Evolutionary conservation across 2,797 vertebrate genomes (phyloP).

Genomic region (Picus viridis): DNA sequence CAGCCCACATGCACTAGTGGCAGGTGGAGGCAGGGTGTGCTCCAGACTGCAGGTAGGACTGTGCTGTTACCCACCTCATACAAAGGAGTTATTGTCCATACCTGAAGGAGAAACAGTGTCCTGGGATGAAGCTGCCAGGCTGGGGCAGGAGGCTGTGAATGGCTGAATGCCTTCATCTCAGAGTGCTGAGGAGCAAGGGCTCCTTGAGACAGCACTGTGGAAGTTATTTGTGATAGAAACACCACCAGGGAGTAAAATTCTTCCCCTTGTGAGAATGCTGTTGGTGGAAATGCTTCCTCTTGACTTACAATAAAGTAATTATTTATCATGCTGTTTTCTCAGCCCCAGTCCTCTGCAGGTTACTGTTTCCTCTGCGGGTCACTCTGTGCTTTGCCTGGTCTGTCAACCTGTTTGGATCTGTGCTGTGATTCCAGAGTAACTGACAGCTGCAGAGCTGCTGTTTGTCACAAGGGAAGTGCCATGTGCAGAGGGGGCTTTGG

Average conservation of each 20-base stretch:
- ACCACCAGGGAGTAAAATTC: neutral
- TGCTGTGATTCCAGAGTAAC: neutral
- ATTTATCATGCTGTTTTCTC: neutral
- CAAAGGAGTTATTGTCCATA: neutral
- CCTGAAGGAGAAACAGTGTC: neutral
- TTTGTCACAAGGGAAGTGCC: neutral
- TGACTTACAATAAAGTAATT: neutral
- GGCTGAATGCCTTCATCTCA: neutral
- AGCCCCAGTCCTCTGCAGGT: neutral
- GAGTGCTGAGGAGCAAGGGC: neutral
- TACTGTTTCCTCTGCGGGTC: neutral
- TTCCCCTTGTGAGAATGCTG: neutral
- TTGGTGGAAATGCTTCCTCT: neutral
- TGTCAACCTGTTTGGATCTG: rapidly evolving
- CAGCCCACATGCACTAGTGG: rapidly evolving
- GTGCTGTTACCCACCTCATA: neutral
- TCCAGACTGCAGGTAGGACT: neutral
- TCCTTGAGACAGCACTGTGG: rapidly evolving
- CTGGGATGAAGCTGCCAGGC: neutral
- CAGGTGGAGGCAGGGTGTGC: neutral
- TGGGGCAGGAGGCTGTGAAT: neutral
- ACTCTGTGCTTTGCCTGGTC: rapidly evolving
- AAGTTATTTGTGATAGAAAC: neutral
- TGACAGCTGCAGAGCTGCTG: neutral
- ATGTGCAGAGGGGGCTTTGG: neutral